These are phyloP conservation scores for Melanotaenia duboulayi DNA, from an alignment of 2,113 vertebrate species.

Conservation along the genomic window DNA sequence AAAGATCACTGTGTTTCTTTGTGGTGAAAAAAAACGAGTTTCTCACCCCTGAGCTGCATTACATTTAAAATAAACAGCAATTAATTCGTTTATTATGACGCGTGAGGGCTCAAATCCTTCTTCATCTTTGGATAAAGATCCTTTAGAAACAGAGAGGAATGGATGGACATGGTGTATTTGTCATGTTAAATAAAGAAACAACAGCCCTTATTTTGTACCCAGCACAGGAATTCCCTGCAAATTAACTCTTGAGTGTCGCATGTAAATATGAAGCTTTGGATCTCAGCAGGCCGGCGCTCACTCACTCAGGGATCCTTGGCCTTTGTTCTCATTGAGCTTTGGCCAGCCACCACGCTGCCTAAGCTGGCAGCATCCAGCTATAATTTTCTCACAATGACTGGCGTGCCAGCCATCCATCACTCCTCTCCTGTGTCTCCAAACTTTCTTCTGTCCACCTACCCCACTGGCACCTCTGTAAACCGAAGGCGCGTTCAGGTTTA, in stretches of 20 bases:
- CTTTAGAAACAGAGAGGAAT: slow-evolving; percentile 33
- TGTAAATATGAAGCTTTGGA: slow-evolving; percentile 80
- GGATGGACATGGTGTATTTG: slow-evolving; percentile 59
- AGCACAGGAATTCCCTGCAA: slow-evolving; percentile 79
- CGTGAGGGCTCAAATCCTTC: slow-evolving; percentile 2
- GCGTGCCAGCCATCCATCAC: slow-evolving; percentile 81
- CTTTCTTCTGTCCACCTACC: background rate
- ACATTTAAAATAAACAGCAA: slow-evolving; percentile 15
- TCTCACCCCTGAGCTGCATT: background rate
- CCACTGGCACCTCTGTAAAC: slow-evolving; percentile 39
- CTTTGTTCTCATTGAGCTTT: slow-evolving; percentile 77
- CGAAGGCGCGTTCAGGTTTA: slow-evolving; percentile 30
- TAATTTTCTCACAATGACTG: slow-evolving; percentile 77
- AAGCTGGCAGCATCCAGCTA: slow-evolving; percentile 74
- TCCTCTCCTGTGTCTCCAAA: slow-evolving; percentile 45
- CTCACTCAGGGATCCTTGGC: slow-evolving; percentile 52
- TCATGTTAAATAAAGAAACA: slow-evolving; percentile 73
- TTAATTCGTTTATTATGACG: slow-evolving; percentile 12
- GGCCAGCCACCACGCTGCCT: slow-evolving; percentile 72
- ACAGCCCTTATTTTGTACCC: slow-evolving; percentile 72
- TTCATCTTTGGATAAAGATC: slow-evolving; percentile 19
- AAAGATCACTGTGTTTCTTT: background rate
- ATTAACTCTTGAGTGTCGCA: slow-evolving; percentile 79
- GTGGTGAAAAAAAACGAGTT: background rate
- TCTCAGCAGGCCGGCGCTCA: slow-evolving; percentile 51